Evolutionary conservation across 1,140 invertebrate genomes (phyloP), one percentile per base, ranked within the genome.

Genomic region (Papilio polytes): DNA sequence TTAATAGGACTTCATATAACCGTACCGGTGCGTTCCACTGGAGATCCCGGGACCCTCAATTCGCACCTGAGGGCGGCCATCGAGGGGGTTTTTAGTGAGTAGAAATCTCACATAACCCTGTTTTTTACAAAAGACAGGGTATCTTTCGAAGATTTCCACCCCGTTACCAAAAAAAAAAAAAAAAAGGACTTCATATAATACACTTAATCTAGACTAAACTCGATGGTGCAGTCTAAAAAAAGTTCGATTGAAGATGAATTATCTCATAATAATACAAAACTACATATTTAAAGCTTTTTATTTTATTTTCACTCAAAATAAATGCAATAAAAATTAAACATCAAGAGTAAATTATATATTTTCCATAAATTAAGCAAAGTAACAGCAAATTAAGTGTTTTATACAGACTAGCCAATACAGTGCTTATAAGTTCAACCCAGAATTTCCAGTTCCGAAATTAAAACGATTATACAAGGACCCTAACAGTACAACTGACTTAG

Each of bases 371-470:
- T 3, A 26, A 70, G 36, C 31, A 70, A 70, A 70, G 31, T 63
- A 63, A 63, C 9, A 63, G n/a, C n/a, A 26, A 13, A 26, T 12
- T 26, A 26, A 13, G 26, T 26, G 56, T 22, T 13, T 3, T 15
- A 18, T 18, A 70, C 13, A 70, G 13, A 70, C 13, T 70, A 15
- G 63, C 13, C 26, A 70, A 31, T 70, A 63, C 22, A 70, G 22
- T 12, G 63, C 26, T 70, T 31, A 70, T 31, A 70, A 15, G 63
- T 70, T 70, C 63, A 70, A 70, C 63, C 63, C 63, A 15, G 63
- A 70, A 70, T 70, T 31, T 70, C 63, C 31, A 70, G 63, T 70
- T 70, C 22, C 63, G 63, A 70, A 70, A 70, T 36, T 70, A 31
- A 70, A 70, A 31, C 26, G 63, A 70, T 70, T 31, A 31, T 12